A percentile compares a stretch with the other conserved stretches of the same genome.
Evolutionary conservation across 2,797 vertebrate genomes (phyloP).

Genomic region (Cephalopachus bancanus): DNA sequence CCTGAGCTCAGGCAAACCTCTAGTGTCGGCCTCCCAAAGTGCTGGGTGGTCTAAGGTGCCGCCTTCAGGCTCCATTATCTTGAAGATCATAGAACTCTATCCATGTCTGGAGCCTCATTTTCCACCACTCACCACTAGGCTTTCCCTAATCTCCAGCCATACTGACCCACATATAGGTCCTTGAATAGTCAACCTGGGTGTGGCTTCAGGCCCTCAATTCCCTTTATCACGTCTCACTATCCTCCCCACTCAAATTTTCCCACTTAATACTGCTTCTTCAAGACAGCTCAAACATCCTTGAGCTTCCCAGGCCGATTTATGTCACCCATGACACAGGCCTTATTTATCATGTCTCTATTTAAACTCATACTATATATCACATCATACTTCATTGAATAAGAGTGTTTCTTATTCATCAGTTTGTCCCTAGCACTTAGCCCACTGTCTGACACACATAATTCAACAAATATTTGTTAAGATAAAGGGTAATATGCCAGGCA

Average conservation of each 20-base stretch:
- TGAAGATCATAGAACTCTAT: not conserved
- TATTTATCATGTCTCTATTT: not conserved
- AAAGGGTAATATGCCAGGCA: no score
- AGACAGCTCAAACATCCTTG: not conserved
- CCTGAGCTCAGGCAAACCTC: no score
- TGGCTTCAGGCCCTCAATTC: not conserved
- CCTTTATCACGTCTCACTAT: not conserved
- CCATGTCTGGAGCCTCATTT: not conserved
- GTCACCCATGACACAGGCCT: not conserved
- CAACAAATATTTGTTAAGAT: not conserved
- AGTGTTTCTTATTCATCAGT: not conserved
- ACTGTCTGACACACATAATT: not conserved
- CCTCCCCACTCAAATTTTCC: not conserved
- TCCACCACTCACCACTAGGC: not conserved
- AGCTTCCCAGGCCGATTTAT: not conserved
- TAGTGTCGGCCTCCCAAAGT: no score
- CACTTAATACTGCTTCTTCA: not conserved
- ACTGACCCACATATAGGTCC: not conserved
- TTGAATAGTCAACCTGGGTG: not conserved
- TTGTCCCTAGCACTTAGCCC: not conserved
- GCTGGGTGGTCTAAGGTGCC: no score
- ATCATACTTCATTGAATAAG: not conserved
- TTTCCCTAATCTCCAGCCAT: not conserved
- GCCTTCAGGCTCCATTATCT: not conserved
- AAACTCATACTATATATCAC: not conserved